Percentiles rank a stretch among this genome's conserved stretches.
Conservation (phyloP, 2,797 vertebrate genomes). For the Typhlichthys subterraneus region DNA sequence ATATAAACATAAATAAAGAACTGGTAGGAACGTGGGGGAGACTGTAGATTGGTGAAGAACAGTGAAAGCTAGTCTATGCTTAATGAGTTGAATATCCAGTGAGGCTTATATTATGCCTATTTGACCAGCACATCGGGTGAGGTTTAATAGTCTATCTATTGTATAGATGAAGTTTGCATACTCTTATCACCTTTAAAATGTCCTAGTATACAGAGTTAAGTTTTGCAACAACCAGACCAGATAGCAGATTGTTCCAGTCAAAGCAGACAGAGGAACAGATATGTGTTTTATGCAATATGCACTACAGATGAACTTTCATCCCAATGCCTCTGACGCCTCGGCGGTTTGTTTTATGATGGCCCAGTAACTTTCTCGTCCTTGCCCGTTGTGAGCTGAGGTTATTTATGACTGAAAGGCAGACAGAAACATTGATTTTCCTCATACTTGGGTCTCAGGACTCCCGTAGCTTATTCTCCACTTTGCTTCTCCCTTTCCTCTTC, state of each 20-base stretch:
- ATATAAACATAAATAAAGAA: too few relatives aligned
- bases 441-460: not conserved
- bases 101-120: too few relatives aligned
- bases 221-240: not conserved
- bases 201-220: too few relatives aligned
- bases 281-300: not conserved
- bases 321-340: not conserved
- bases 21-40: too few relatives aligned
- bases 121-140: too few relatives aligned
- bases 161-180: too few relatives aligned
- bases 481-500: not conserved
- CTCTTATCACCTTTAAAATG: too few relatives aligned
- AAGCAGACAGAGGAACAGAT: not conserved
- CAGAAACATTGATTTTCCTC: not conserved
- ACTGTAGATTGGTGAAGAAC: too few relatives aligned
- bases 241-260: constrained; percentile 11
- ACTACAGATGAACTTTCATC: not conserved
- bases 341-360: not conserved
- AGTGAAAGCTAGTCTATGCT: too few relatives aligned
- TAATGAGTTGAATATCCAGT: too few relatives aligned
- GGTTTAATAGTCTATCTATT: too few relatives aligned
- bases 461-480: not conserved
- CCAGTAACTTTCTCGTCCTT: not conserved
- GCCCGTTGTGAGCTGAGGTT: not conserved
- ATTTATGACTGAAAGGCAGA: constrained; percentile 1